Percentiles rank a stretch among this genome's conserved stretches.
These are phyloP conservation scores for Cynopterus brachyotis DNA, from an alignment of 2,113 vertebrate genomes.

Conservation along the genomic window DNA sequence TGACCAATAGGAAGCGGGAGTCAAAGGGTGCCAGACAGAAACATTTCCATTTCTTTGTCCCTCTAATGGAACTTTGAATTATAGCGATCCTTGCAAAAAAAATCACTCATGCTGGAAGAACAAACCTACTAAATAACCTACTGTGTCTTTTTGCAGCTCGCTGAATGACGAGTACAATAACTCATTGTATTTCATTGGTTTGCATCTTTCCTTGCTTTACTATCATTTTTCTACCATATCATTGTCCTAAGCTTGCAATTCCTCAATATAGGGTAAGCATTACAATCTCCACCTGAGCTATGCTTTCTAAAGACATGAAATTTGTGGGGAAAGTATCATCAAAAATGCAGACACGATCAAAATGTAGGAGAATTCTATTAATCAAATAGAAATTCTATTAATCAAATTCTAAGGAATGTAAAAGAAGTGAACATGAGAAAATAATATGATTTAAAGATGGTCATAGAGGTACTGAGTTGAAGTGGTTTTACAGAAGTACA, in stretches of 20 bases:
- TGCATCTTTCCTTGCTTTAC: neutral
- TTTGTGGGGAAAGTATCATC: neutral
- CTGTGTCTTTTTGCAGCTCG: neutral
- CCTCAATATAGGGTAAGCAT: neutral
- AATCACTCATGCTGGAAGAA: neutral
- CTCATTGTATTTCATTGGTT: neutral
- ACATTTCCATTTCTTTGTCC: neutral
- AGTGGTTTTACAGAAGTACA: neutral
- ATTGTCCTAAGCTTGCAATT: neutral
- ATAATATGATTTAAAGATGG: neutral
- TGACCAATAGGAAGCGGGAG: neutral
- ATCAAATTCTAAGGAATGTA: neutral
- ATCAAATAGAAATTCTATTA: neutral
- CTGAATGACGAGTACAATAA: neutral
- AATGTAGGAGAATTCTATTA: neutral
- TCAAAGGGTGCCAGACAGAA: neutral
- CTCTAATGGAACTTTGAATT: neutral
- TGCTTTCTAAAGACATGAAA: neutral
- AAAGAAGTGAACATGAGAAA: neutral
- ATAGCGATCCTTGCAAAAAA: neutral
- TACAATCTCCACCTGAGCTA: neutral
- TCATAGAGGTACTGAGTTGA: neutral
- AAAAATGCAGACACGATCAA: neutral
- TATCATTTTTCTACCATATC: neutral
- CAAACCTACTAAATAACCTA: neutral